Evolutionary conservation across 64 coral and sea anemone genomes (phyloP), one percentile per base, ranked within the genome.

Genomic region (Montipora foliosa): DNA sequence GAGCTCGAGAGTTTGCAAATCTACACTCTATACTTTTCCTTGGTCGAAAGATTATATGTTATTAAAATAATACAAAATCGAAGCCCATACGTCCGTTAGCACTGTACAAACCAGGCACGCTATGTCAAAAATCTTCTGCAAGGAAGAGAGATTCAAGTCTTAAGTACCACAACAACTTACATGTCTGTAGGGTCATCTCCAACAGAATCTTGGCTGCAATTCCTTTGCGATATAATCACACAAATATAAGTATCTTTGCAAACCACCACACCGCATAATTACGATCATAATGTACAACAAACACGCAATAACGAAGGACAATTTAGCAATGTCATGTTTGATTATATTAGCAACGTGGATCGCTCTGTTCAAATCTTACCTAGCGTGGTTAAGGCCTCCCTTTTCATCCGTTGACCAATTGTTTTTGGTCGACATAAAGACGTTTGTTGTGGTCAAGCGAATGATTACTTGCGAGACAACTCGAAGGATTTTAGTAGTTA

Each of bases 361-460:
- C 75, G 13, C 75, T 77, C 29, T 8, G 37, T 44, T 68, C 3
- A 49, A 67, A 72, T 11, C 44, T 50, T 86, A 86, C 82, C 82
- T 49, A 44, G 66, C 70, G 44, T 86, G 62, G 45, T 72, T 86
- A 12, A n/a, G 82, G 64, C 82, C 62, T 45, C 66, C 66, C 62
- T 86, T 86, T 50, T 45, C 82, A 71, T 71, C 66, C 16, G 66
- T 49, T 70, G 66, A 70, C 14, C 45, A 72, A 49, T 86, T 72
- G 16, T 72, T 50, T 86, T 50, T 70, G 66, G 67, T 86, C 66
- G 82, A 86, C 82, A 86, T 86, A 86, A 72, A 86, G 82, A 86
- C 4, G 66, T 22, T 50, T 37, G 14, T 70, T 48, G 62, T 6
- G 64, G 7, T 48, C 3, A 86, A 71, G 47, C 17, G 66, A 71